Evolutionary conservation across 2,888 invertebrate species (phyloP), one percentile per base, ranked within the genome.

Genomic region (Hirudinaria manillensis): DNA sequence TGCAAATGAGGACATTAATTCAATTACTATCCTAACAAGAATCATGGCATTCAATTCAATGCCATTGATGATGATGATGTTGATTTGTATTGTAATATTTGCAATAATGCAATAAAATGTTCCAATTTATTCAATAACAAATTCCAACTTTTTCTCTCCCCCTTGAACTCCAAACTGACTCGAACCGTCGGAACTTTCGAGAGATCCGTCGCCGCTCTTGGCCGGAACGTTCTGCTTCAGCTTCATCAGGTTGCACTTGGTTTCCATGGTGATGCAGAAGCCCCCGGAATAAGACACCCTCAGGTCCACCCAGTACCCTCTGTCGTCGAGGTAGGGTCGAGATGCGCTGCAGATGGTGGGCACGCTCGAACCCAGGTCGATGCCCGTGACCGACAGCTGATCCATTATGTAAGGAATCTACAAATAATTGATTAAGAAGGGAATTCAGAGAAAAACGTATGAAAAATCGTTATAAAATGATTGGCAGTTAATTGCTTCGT

Each of bases 221-320:
- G 13, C 21, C 13, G 61, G 24, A 24, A 10, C 29, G 19, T 24
- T 27, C n/a, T 72, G 65, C 45, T 84, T 86, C 76, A 91, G 84
- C 82, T 90, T 91, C 88, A 92, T 89, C 67, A 92, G 85, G 87
- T 94, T 94, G 80, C 94, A 88, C 84, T 94, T 93, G 1, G 94
- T 94, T 83, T 92, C 92, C 53, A 96, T 88, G 1, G 91, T 91
- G 88, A 94, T 90, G 78, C 90, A 89, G 65, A 92, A 89, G 79
- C 93, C 93, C 2, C 86, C 86, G 65, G 81, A 82, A 86, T 93
- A 93, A 3, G 89, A 88, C 76, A 94, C 85, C 82, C 93, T 91
- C 21, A 94, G 87, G 85, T 94, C 93, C 0, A 93, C 88, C 94
- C 95, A 96, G 75, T 94, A 87, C 55, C 95, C 95, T 82, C 91